Evolutionary conservation across 2,797 vertebrate species (phyloP), one percentile per base, ranked within the genome.

Genomic region (Malacoraja senta): DNA sequence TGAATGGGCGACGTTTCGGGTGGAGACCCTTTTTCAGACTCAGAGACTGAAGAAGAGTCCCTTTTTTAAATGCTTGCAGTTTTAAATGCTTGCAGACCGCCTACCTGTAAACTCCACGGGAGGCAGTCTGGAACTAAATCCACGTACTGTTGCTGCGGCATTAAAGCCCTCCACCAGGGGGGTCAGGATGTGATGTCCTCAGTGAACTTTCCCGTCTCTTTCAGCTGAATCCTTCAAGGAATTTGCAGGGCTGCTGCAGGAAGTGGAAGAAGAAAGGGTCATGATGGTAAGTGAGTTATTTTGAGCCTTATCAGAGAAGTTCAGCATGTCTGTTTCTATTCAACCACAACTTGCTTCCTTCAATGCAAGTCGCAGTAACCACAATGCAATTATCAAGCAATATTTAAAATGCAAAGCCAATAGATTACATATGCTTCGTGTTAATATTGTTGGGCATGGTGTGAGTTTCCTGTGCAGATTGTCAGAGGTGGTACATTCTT

Each of bases 191-290:
- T 35, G 63, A 88, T 24, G 61, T 1, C 35, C n/a, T n/a, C 24
- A 7, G 24, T 68, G 32, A 15, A 84, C 12, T 84, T 93, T 94
- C 94, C 94, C 15, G 6, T 93, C 78, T 95, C 94, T 91, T 94
- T 9, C 95, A 99, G 99, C 98, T 0, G 98, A 99, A 95, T 99
- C 99, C 35, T 99, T 99, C 94, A 98, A 98, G 94, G 99, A 99
- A 96, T 99, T 99, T 26, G 97, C 99, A 0, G 98, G 98, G 93
- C 96, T 99, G 92, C 96, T 99, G 92, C 98, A 98, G 0, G 98
- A 99, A 95, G 98, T 98, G 93, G 98, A 99, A 95, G 96, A 98
- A 0, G 98, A 98, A 95, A 97, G 98, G 95, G 98, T 98, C 96
- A 99, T 99, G 98, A 97, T 99, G 98, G 99, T 99, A 96, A 95